A percentile compares a stretch with the other conserved stretches of the same genome.
Conservation (phyloP, 2,888 invertebrate species). For the Leptinotarsa juncta region DNA sequence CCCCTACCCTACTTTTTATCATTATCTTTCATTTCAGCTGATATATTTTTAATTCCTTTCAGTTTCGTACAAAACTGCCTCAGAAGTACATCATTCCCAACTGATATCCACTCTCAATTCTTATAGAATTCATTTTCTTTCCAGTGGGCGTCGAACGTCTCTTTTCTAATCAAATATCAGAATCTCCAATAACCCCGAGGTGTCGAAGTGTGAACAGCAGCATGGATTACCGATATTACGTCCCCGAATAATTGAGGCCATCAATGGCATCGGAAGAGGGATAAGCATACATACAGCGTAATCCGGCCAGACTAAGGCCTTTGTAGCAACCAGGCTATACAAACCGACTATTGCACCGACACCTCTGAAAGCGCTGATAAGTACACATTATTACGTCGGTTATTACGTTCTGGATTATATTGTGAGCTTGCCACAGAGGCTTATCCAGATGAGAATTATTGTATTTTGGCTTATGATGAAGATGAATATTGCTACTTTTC, state of each 20-base stretch:
- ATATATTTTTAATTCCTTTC: too few relatives aligned
- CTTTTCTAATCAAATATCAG: conserved; percentile 31
- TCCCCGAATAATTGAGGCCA: conserved; percentile 62
- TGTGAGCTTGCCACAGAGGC: conserved; percentile 39
- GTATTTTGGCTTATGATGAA: conserved; percentile 31
- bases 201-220: conserved; percentile 48
- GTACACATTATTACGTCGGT: conserved; percentile 54
- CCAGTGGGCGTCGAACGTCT: conserved; percentile 2
- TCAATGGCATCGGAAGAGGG: conserved; percentile 57
- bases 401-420: conserved; percentile 50
- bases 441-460: conserved; percentile 41
- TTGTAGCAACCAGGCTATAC: conserved; percentile 51
- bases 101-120: background rate
- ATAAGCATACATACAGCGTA: conserved; percentile 52
- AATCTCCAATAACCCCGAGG: conserved; percentile 35
- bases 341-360: conserved; percentile 51
- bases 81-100: too few relatives aligned
- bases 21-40: too few relatives aligned
- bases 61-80: too few relatives aligned
- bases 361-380: conserved; percentile 51
- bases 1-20: too few relatives aligned
- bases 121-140: conserved; percentile 3
- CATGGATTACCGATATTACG: conserved; percentile 64
- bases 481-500: background rate
- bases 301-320: conserved; percentile 47